Evolutionary conservation across 2,113 vertebrate genomes (phyloP).

Genomic region (Odobenus rosmarus): DNA sequence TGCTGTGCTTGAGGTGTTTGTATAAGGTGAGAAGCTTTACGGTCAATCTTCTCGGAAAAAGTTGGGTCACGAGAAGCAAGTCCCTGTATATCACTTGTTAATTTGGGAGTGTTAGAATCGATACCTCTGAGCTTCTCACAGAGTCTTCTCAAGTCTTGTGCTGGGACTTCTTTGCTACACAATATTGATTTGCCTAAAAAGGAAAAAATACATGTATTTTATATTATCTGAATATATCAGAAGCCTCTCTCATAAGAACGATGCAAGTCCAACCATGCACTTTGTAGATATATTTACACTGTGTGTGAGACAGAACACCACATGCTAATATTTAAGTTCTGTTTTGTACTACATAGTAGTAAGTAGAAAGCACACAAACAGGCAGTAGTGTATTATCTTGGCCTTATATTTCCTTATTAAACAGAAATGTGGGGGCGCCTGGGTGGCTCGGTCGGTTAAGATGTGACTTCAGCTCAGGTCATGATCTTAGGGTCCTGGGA

Average conservation of each 20-base stretch:
- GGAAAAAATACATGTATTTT: not conserved
- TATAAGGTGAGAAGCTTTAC: not conserved
- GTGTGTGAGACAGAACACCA: not conserved
- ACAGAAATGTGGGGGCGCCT: not conserved
- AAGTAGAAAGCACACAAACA: not conserved
- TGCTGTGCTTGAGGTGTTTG: slow-evolving; percentile 32
- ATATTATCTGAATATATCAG: not conserved
- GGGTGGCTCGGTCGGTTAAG: not conserved
- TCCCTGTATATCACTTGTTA: slow-evolving; percentile 49
- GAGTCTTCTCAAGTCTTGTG: slow-evolving; percentile 92
- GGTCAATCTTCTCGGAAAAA: slow-evolving; percentile 62
- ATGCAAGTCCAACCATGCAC: not conserved
- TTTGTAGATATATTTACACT: not conserved
- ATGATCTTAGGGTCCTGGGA: not conserved
- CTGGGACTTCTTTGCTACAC: slow-evolving; percentile 94
- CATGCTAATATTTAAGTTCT: not conserved
- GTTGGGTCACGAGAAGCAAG: slow-evolving; percentile 8
- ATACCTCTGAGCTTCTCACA: slow-evolving; percentile 93
- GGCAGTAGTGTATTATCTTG: not conserved
- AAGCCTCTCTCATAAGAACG: slow-evolving; percentile 3
- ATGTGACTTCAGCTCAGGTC: not conserved
- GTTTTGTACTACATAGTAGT: not conserved
- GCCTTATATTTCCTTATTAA: not conserved
- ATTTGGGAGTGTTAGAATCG: slow-evolving; percentile 49
- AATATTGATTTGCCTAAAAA: slow-evolving; percentile 93